These are phyloP conservation scores for Elephas maximus DNA, from an alignment of 2,113 vertebrate genomes.

Conservation along the genomic window DNA sequence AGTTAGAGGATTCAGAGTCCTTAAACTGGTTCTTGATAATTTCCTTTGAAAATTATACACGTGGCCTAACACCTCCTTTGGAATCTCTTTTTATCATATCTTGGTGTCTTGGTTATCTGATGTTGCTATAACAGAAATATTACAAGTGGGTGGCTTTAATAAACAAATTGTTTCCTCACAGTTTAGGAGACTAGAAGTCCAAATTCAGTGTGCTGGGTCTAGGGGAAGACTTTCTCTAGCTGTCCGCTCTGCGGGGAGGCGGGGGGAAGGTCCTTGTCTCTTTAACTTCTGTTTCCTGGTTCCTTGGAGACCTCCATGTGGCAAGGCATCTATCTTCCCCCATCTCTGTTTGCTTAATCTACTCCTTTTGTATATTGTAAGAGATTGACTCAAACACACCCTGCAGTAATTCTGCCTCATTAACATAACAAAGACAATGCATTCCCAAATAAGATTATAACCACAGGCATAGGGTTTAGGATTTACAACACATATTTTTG, in stretches of 20 bases:
- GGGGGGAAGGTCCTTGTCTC: no score
- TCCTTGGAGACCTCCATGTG: background rate
- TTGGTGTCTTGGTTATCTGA: background rate
- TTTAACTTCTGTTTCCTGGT: background rate
- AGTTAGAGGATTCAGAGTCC: background rate
- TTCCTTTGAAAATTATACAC: conserved; percentile 9
- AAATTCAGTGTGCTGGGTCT: background rate
- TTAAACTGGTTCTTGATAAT: conserved; percentile 1
- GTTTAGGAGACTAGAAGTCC: background rate
- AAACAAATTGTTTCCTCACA: background rate
- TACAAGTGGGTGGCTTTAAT: background rate
- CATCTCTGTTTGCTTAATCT: no score
- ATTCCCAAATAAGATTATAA: no score
- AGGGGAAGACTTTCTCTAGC: background rate
- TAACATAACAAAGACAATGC: no score
- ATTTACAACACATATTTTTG: no score
- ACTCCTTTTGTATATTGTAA: no score
- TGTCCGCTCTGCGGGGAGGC: background rate
- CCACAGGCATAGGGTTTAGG: no score
- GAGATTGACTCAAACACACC: no score
- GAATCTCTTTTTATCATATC: background rate
- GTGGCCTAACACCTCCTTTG: background rate
- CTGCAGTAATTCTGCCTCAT: no score
- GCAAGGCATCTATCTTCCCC: no score
- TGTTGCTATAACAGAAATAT: background rate